phyloP scores from a whole-genome alignment of 1,140 invertebrate genomes.

The Ceratina japonica region DNA sequence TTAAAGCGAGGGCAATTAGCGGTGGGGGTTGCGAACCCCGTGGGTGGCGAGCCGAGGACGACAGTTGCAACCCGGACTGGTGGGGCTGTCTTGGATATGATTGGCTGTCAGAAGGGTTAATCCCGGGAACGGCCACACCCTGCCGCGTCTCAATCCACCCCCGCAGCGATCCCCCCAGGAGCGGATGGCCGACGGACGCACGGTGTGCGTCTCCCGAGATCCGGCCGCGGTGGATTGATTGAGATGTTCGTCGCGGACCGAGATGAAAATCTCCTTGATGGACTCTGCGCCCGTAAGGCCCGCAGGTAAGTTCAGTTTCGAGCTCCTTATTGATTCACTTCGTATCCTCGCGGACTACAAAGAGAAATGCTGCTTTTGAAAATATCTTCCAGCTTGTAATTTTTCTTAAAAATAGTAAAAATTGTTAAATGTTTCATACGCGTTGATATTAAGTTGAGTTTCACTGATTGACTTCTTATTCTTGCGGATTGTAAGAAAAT shows the following conservation, averaged over 20 bases:
- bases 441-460: too few species aligned
- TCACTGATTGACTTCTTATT: too few species aligned
- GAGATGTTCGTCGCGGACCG: constrained; percentile 18
- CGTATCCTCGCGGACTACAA: too few species aligned
- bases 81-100: constrained; percentile 67
- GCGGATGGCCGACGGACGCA: constrained; percentile 9
- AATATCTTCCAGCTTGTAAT: too few species aligned
- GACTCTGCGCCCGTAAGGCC: constrained; percentile 16
- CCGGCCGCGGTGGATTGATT: constrained; percentile 35
- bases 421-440: too few species aligned
- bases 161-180: constrained; percentile 42
- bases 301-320: neutral
- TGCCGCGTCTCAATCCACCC: constrained; percentile 69
- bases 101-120: constrained; percentile 68
- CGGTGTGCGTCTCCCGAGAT: constrained; percentile 7
- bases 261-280: constrained; percentile 26
- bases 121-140: constrained; percentile 67
- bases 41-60: constrained; percentile 47
- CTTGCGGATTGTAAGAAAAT: too few species aligned
- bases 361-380: too few species aligned
- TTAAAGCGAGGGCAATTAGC: constrained; percentile 71
- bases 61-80: constrained; percentile 57
- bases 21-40: constrained; percentile 54
- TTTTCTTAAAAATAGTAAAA: too few species aligned
- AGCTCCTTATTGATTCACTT: too few species aligned